Conservation (phyloP, 30 jellyfish, hydroid and myxozoan genomes). For the Hydractinia symbiolongicarpus region DNA sequence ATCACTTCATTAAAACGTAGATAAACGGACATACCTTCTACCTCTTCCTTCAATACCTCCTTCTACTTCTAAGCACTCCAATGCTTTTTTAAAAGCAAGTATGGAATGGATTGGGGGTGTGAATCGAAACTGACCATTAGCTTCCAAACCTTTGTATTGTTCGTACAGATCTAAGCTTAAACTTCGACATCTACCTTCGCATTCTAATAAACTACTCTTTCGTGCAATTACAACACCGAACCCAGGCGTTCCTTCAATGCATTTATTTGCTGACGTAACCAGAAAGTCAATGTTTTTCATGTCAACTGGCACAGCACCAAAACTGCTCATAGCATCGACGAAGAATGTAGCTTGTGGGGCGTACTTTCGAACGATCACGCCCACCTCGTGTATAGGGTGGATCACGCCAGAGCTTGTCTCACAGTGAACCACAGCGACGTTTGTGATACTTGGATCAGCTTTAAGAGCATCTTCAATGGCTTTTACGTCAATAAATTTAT, state of each 20-base stretch:
- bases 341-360: conserved; percentile 72
- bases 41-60: conserved; percentile 87
- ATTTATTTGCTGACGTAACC: conserved; percentile 93
- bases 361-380: conserved; percentile 46
- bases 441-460: conserved; percentile 60
- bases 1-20: not conserved
- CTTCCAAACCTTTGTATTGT: conserved; percentile 69
- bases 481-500: conserved; percentile 47
- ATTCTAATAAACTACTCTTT: conserved; percentile 47
- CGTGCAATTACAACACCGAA: conserved; percentile 66
- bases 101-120: conserved; percentile 92
- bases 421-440: conserved; percentile 96
- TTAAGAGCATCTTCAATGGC: conserved; percentile 42
- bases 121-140: conserved; percentile 77
- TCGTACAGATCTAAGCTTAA: conserved; percentile 84
- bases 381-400: conserved; percentile 92
- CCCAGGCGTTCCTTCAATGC: conserved; percentile 97
- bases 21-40: conserved; percentile 48
- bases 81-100: conserved; percentile 82
- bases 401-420: conserved; percentile 95
- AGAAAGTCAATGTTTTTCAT: conserved; percentile 62
- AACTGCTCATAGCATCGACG: conserved; percentile 99
- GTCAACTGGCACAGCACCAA: conserved; percentile 85
- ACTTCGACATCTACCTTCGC: conserved; percentile 75
- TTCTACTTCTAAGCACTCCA: conserved; percentile 67